These are phyloP conservation scores for Ophioninae sp. DNA, from an alignment of 2,888 invertebrate species.

Conservation along the genomic window DNA sequence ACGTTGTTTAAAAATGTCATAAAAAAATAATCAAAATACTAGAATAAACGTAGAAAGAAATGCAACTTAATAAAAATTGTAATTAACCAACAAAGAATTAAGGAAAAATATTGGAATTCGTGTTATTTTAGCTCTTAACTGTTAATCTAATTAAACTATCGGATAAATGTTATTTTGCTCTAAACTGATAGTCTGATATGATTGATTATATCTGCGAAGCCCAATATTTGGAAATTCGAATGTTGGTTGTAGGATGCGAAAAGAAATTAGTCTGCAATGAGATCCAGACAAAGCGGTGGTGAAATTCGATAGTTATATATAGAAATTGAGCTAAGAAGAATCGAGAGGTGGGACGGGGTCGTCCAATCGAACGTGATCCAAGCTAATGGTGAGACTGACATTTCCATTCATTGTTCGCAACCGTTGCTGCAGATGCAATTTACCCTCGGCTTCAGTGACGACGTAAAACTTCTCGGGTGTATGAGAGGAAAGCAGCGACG, in stretches of 20 bases:
- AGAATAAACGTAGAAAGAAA: too few species aligned
- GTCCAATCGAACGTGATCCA: conserved; percentile 76
- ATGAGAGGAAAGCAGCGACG: conserved; percentile 38
- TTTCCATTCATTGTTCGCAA: conserved; percentile 79
- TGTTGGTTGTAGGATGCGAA: background rate
- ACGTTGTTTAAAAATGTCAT: too few species aligned
- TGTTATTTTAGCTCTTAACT: background rate
- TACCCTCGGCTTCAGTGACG: conserved; percentile 43
- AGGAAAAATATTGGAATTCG: too few species aligned
- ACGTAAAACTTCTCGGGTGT: conserved; percentile 41
- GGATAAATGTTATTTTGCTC: background rate
- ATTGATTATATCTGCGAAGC: background rate
- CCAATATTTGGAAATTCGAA: background rate
- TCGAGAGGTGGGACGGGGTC: conserved; percentile 60
- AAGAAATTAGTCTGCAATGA: conserved; percentile 46
- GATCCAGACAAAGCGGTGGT: conserved; percentile 35
- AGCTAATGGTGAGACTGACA: conserved; percentile 80
- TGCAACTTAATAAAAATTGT: too few species aligned
- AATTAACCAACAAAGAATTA: too few species aligned
- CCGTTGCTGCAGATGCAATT: conserved; percentile 61
- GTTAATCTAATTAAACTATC: background rate
- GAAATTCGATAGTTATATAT: conserved; percentile 51
- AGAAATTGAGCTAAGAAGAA: conserved; percentile 45
- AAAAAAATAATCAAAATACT: too few species aligned
- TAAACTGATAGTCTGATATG: too few species aligned